Evolutionary conservation across 2,113 vertebrate species (phyloP).

Genomic region (Notarius lentiginosus): DNA sequence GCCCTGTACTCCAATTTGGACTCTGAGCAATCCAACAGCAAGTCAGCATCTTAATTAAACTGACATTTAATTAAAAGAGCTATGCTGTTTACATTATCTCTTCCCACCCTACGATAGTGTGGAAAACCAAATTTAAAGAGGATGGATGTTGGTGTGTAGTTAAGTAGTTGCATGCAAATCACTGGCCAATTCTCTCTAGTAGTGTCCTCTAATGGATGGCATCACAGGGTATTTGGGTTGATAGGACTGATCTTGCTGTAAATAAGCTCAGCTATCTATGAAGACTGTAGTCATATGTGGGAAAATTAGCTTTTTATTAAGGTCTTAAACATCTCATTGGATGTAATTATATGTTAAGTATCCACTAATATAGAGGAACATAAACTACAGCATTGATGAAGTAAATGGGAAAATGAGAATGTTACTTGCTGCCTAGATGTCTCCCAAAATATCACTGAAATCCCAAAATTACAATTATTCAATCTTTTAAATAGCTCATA

Average conservation of each 20-base stretch:
- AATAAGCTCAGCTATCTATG: slow-evolving; percentile 16
- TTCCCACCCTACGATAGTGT: slow-evolving; percentile 47
- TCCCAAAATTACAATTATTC: slow-evolving; percentile 1
- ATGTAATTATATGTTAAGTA: neutral
- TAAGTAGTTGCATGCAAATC: slow-evolving; percentile 53
- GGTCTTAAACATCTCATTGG: neutral
- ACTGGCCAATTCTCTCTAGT: slow-evolving; percentile 4
- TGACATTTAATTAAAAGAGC: slow-evolving; percentile 58
- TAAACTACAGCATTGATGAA: neutral
- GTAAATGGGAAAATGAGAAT: neutral
- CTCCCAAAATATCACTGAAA: neutral
- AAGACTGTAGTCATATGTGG: neutral
- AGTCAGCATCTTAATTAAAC: slow-evolving; percentile 59
- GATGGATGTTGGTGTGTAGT: slow-evolving; percentile 45
- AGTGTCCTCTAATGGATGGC: slow-evolving; percentile 17
- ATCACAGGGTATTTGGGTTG: slow-evolving; percentile 22
- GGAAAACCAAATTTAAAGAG: slow-evolving; percentile 49
- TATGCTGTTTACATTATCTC: slow-evolving; percentile 55
- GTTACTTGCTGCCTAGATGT: neutral
- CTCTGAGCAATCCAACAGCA: slow-evolving; percentile 42
- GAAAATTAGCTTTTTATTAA: neutral
- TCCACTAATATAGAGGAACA: neutral
- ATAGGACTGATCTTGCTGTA: slow-evolving; percentile 43
- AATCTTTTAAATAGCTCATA: neutral
- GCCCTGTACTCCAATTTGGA: slow-evolving; percentile 50